Evolutionary conservation across 64 coral and sea anemone species (phyloP).

Genomic region (Montipora efflorescens): DNA sequence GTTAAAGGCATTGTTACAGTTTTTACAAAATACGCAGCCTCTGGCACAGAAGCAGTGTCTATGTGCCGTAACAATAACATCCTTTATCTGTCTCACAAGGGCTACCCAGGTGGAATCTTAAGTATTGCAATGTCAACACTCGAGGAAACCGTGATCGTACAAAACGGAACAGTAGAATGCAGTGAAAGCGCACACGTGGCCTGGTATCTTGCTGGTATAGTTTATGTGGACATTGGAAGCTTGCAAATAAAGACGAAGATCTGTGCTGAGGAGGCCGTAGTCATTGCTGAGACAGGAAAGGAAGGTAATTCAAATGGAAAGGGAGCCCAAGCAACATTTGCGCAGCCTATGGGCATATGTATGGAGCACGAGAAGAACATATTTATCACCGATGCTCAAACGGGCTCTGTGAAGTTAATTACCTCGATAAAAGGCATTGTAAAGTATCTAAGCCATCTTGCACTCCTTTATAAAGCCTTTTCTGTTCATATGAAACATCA

Average conservation of each 20-base stretch:
- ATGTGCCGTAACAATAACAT: slow-evolving; percentile 55
- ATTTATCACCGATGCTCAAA: slow-evolving; percentile 5
- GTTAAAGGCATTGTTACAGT: slow-evolving; percentile 10
- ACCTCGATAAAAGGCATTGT: slow-evolving; percentile 37
- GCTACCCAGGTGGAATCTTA: slow-evolving; percentile 24
- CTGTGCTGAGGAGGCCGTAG: background rate
- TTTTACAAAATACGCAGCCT: slow-evolving; percentile 33
- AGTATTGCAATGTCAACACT: slow-evolving; percentile 29
- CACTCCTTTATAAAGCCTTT: slow-evolving; percentile 31
- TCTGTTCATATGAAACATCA: slow-evolving; percentile 47
- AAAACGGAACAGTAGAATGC: slow-evolving; percentile 47
- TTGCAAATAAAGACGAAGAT: slow-evolving; percentile 38
- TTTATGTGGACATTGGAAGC: slow-evolving; percentile 48
- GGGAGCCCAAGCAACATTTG: background rate
- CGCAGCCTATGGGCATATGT: background rate
- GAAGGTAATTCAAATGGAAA: slow-evolving; percentile 20
- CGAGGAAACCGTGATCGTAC: background rate
- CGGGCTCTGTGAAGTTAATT: background rate
- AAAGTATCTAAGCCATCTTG: background rate
- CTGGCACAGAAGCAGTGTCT: slow-evolving; percentile 18
- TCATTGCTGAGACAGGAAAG: slow-evolving; percentile 17
- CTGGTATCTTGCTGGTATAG: slow-evolving; percentile 18
- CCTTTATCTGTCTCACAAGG: slow-evolving; percentile 62
- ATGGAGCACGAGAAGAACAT: slow-evolving; percentile 16
- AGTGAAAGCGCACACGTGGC: slow-evolving; percentile 63